These are phyloP conservation scores for Rambutsinella grinnellia DNA, from an alignment of 2,888 invertebrate species.

Conservation along the genomic window DNA sequence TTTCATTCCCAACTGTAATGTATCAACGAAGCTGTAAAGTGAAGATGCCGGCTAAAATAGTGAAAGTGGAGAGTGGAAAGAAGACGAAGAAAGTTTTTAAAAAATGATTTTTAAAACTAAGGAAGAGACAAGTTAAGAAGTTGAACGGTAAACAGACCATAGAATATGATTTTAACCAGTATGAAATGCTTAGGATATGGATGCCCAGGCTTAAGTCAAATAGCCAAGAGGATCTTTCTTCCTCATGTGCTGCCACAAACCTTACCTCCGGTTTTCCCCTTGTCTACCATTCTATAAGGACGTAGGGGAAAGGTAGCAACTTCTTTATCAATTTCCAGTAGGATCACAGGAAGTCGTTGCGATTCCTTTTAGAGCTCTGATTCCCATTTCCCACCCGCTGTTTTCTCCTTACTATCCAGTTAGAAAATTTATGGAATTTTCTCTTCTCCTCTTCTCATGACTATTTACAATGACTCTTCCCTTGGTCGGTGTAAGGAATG, in stretches of 20 bases:
- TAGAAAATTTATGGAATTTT: constrained; percentile 54
- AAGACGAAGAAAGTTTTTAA: background rate
- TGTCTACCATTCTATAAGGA: background rate
- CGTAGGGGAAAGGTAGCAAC: constrained; percentile 27
- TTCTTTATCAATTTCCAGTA: constrained; percentile 54
- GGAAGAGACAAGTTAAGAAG: constrained; percentile 35
- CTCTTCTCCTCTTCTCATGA: constrained; percentile 30
- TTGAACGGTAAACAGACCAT: constrained; percentile 51
- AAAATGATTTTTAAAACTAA: constrained; percentile 19
- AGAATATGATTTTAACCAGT: constrained; percentile 45
- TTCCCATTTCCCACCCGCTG: constrained; percentile 60
- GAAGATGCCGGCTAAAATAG: background rate
- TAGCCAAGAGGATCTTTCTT: constrained; percentile 50
- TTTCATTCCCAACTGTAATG: no score
- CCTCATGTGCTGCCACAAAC: background rate
- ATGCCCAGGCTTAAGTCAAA: constrained; percentile 57
- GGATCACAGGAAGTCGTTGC: constrained; percentile 49
- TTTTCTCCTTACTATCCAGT: constrained; percentile 47
- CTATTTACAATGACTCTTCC: constrained; percentile 29
- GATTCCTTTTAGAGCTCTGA: constrained; percentile 55
- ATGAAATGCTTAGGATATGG: constrained; percentile 42
- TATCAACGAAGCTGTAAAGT: background rate
- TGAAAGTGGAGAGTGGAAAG: background rate
- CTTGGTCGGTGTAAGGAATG: constrained; percentile 1
- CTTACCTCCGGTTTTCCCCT: background rate